phyloP scores from a whole-genome alignment of 2,888 invertebrate species.

The Caenorhabditis angaria region DNA sequence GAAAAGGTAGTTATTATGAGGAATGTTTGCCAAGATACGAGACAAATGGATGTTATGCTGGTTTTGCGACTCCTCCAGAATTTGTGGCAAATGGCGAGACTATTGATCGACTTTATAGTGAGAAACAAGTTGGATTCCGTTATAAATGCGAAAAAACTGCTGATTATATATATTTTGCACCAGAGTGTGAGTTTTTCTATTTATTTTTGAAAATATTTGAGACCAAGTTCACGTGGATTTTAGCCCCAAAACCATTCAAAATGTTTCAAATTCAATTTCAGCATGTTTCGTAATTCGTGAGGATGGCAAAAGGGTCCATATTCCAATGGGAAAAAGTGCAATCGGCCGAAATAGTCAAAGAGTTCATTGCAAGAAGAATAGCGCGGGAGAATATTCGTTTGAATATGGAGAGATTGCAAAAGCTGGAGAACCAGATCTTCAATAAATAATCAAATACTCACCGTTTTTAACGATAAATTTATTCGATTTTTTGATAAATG shows the following conservation, averaged over 20 bases:
- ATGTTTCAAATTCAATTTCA: too few relatives aligned
- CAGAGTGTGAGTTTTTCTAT: constrained; percentile 15
- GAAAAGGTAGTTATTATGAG: constrained; percentile 39
- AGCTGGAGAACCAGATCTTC: neutral
- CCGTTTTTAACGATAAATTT: constrained; percentile 32
- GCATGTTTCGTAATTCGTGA: neutral
- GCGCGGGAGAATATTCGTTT: constrained; percentile 40
- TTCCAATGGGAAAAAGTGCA: constrained; percentile 20
- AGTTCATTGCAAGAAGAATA: constrained; percentile 39
- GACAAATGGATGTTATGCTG: constrained; percentile 24
- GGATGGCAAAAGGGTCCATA: neutral
- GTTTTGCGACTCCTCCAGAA: constrained; percentile 28
- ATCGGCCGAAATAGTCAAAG: constrained; percentile 30
- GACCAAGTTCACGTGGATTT: too few relatives aligned
- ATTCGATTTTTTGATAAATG: constrained; percentile 23
- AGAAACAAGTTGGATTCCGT: constrained; percentile 33
- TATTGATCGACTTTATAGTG: constrained; percentile 32
- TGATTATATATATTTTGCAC: constrained; percentile 37
- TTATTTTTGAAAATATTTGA: neutral
- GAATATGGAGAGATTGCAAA: constrained; percentile 26
- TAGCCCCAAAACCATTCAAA: too few relatives aligned
- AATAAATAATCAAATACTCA: neutral
- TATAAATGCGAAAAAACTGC: constrained; percentile 37
- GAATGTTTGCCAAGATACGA: constrained; percentile 35
- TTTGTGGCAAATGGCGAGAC: constrained; percentile 23